Base-by-base conservation (phyloP, 2,888 invertebrate species). In the Cosmopolites sordidus region DNA sequence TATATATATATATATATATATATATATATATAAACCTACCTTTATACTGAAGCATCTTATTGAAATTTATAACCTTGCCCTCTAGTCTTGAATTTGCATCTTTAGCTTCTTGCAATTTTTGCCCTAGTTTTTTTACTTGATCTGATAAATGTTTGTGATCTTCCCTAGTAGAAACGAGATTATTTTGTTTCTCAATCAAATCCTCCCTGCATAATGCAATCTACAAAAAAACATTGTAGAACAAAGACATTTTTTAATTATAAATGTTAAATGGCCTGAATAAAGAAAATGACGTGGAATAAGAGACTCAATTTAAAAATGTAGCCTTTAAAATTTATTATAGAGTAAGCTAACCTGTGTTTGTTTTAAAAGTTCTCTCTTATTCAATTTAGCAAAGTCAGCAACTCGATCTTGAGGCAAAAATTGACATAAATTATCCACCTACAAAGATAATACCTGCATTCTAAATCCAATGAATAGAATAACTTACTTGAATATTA, bases 371-470 rank as follows among this genome's bases (percentile, higher is more conserved):
- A 97, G 75, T 58, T 91, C 84, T 60, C 87, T 85, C 0, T 87
- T 79, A 64, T 91, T 84, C 86, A 97, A 87, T 69, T 91, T 91
- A 0, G 95, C 87, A 79, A 99, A 99, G 67, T 95, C 93, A 68
- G 92, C 92, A 0, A 98, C 97, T 58, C 91, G 81, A 69, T 98
- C 96, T 79, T 99, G 98, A 0, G 98, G 97, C n/a, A n/a, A n/a
- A n/a, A n/a, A n/a, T n/a, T n/a, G n/a, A n/a, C 97, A 98, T 29
- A 98, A 79, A 73, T 92, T 93, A 64, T 86, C 83, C 2, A 64
- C 60, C 55, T 58, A 48, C 33, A 49, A 51, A 17, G 3, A 43
- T 1, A 38, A n/a, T n/a, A n/a, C n/a, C n/a, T n/a, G 15, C 15
- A 41, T 16, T 33, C 6, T 6, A 44, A 30, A 18, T 5, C 44